phyloP scores from a whole-genome alignment of 1,140 invertebrate species.

The Periplaneta americana region DNA sequence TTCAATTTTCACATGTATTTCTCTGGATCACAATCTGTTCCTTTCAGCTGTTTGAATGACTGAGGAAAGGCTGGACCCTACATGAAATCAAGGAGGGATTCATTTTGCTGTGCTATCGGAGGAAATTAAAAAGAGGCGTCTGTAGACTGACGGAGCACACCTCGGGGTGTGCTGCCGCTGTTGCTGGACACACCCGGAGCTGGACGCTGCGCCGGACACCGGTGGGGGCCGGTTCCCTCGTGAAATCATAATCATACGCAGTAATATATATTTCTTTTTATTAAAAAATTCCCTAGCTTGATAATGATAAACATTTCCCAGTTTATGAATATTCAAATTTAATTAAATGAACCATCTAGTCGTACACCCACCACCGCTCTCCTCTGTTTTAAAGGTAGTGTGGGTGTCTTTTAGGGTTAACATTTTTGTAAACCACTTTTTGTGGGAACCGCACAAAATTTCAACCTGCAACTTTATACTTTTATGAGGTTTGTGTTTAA shows the following conservation, averaged over 20 bases:
- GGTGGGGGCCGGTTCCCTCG: not conserved
- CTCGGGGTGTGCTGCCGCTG: not conserved
- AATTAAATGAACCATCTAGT: not conserved
- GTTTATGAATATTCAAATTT: not conserved
- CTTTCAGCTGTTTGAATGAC: no score
- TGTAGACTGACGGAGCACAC: not conserved
- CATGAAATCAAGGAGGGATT: no score
- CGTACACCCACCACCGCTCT: no score
- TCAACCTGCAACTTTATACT: not conserved
- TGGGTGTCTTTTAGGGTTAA: not conserved
- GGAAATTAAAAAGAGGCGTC: no score
- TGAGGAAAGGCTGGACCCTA: no score
- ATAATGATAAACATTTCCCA: not conserved
- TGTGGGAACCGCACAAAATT: not conserved
- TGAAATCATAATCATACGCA: not conserved
- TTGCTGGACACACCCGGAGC: not conserved
- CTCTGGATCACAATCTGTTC: no score
- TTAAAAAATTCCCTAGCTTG: not conserved
- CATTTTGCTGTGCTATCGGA: no score
- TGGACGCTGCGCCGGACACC: no score
- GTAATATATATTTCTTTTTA: no score
- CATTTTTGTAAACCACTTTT: not conserved
- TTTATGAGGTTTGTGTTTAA: not conserved
- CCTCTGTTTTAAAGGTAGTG: not conserved
- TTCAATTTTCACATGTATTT: no score